These are phyloP conservation scores for Epizoanthus scotinus DNA, from an alignment of 92 coral and sea anemone genomes.

Conservation along the genomic window DNA sequence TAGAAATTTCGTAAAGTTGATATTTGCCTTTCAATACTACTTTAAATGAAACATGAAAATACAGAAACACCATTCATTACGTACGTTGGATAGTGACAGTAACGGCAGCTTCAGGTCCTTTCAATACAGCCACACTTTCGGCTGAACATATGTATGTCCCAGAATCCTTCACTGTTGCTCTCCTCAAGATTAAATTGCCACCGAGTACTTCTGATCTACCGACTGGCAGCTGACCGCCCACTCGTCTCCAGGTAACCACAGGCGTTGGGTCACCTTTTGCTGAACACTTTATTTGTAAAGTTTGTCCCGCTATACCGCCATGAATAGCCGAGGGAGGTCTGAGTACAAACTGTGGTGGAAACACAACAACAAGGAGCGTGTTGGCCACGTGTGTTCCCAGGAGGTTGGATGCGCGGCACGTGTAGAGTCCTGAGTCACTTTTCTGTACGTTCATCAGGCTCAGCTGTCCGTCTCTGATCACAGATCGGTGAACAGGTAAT, in stretches of 20 bases:
- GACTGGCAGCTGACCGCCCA: not conserved
- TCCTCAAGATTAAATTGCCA: not conserved
- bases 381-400: too few relatives aligned
- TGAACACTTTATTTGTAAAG: not conserved
- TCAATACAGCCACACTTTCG: not conserved
- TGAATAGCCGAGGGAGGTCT: too few relatives aligned
- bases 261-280: not conserved
- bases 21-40: too few relatives aligned
- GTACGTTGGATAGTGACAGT: not conserved
- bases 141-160: not conserved
- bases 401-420: too few relatives aligned
- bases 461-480: too few relatives aligned
- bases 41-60: too few relatives aligned
- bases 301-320: not conserved
- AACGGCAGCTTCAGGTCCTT: not conserved
- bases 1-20: too few relatives aligned
- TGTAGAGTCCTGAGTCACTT: too few relatives aligned
- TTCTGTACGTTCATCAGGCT: too few relatives aligned
- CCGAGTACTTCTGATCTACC: not conserved
- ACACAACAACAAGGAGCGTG: too few relatives aligned
- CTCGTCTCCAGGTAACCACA: not conserved
- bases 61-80: not conserved
- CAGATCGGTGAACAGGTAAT: too few relatives aligned
- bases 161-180: not conserved
- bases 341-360: too few relatives aligned